A percentile compares a stretch with the other conserved stretches of the same genome.
Conservation (phyloP, 2,797 vertebrate species). For the Merluccius polli region DNA sequence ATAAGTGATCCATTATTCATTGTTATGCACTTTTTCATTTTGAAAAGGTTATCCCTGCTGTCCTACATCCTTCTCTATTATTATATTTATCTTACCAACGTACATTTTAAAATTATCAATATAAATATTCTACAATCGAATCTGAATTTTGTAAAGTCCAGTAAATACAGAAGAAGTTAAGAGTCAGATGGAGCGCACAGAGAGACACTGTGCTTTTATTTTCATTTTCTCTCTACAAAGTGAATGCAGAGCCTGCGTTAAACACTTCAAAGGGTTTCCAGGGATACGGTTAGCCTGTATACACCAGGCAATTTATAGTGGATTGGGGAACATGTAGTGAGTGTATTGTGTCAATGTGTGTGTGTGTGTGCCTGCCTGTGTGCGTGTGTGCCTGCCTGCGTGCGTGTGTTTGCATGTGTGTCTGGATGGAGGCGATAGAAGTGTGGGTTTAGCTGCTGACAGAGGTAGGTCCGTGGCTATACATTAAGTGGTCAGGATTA, state of each 20-base stretch:
- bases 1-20: background rate
- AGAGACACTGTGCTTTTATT: background rate
- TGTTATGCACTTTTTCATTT: background rate
- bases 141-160: background rate
- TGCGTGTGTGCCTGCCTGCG: slow-evolving; percentile 22
- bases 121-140: no score
- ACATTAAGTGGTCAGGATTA: slow-evolving; percentile 66
- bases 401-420: slow-evolving; percentile 4
- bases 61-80: background rate
- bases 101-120: background rate
- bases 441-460: slow-evolving; percentile 42
- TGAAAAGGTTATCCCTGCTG: background rate
- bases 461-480: slow-evolving; percentile 52
- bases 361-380: slow-evolving; percentile 12
- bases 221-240: background rate
- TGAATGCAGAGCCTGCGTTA: background rate
- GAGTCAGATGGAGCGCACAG: background rate
- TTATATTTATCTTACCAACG: no score
- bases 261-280: background rate
- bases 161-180: background rate
- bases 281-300: no score
- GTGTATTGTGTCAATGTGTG: background rate
- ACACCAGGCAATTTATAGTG: background rate
- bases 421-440: slow-evolving; percentile 49
- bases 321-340: background rate